Conservation (phyloP, 1,140 invertebrate species). For the Drosophila fuyamai region DNA sequence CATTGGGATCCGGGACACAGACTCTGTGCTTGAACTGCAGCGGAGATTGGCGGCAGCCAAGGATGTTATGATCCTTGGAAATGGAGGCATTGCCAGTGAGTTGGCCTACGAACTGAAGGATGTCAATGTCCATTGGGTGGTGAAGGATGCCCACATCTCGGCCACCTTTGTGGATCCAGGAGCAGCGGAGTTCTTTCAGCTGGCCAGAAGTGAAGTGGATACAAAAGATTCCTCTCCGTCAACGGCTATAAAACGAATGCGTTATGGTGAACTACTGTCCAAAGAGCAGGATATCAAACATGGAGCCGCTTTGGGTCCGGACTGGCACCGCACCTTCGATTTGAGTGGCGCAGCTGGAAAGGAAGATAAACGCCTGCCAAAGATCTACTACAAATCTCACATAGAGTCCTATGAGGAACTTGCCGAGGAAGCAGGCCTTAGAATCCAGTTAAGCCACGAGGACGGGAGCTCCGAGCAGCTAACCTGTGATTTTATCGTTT, state of each 20-base stretch:
- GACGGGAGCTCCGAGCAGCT: conserved; percentile 41
- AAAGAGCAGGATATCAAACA: conserved; percentile 78
- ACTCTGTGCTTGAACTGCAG: conserved; percentile 94
- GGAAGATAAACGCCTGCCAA: conserved; percentile 22
- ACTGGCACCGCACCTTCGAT: conserved; percentile 93
- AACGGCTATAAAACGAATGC: conserved; percentile 88
- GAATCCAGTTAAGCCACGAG: conserved; percentile 51
- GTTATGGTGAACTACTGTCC: conserved; percentile 86
- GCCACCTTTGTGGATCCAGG: conserved; percentile 97
- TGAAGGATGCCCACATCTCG: conserved; percentile 96
- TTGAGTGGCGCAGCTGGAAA: conserved; percentile 85
- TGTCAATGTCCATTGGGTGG: conserved; percentile 95
- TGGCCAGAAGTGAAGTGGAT: conserved; percentile 47
- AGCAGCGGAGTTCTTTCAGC: conserved; percentile 96
- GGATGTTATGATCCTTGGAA: conserved; percentile 94
- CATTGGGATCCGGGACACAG: conserved; percentile 97
- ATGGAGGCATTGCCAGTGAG: conserved; percentile 99
- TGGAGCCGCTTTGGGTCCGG: conserved; percentile 96
- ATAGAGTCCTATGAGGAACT: conserved; percentile 25
- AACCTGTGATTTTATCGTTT: conserved; percentile 96
- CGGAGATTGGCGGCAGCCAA: conserved; percentile 88
- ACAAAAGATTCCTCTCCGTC: not conserved
- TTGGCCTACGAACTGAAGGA: conserved; percentile 94
- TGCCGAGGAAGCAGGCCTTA: not conserved
- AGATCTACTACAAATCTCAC: conserved; percentile 56